phyloP scores from a whole-genome alignment of 2,113 vertebrate genomes.

The Callorhinus ursinus region DNA sequence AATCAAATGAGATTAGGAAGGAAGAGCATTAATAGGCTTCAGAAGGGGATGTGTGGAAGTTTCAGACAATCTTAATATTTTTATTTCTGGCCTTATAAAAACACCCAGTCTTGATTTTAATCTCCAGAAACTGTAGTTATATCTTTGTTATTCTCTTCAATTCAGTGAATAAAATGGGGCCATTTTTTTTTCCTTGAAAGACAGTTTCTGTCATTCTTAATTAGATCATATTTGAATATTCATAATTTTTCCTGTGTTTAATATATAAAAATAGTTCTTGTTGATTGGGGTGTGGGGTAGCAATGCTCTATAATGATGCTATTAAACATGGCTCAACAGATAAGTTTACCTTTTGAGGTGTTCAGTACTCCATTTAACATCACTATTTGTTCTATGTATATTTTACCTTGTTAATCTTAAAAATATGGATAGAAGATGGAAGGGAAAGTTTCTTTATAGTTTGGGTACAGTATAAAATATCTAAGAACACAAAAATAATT shows the following conservation, averaged over 20 bases:
- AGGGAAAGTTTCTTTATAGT: background rate
- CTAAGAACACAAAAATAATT: constrained; percentile 8
- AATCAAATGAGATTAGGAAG: constrained; percentile 64
- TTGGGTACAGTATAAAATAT: background rate
- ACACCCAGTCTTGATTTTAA: constrained; percentile 23
- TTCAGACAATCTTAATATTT: constrained; percentile 56
- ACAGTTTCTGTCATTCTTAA: constrained; percentile 78
- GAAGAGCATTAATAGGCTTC: background rate
- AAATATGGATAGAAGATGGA: background rate
- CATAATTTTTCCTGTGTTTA: constrained; percentile 73
- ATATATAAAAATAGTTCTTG: constrained; percentile 81
- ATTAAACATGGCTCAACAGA: constrained; percentile 71
- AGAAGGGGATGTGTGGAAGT: background rate
- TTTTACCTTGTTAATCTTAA: constrained; percentile 40
- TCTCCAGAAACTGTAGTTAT: constrained; percentile 33
- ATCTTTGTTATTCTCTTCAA: constrained; percentile 72
- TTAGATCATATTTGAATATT: constrained; percentile 85
- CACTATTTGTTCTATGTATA: background rate
- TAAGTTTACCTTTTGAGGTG: constrained; percentile 34
- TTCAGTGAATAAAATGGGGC: constrained; percentile 75
- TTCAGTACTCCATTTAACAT: constrained; percentile 49
- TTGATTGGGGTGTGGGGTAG: constrained; percentile 75
- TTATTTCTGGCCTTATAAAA: constrained; percentile 60
- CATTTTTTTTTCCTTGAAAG: constrained; percentile 73
- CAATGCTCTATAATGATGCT: constrained; percentile 74